Conservation (phyloP, 2,888 invertebrate species). For the Kryphioiulus occultus region DNA sequence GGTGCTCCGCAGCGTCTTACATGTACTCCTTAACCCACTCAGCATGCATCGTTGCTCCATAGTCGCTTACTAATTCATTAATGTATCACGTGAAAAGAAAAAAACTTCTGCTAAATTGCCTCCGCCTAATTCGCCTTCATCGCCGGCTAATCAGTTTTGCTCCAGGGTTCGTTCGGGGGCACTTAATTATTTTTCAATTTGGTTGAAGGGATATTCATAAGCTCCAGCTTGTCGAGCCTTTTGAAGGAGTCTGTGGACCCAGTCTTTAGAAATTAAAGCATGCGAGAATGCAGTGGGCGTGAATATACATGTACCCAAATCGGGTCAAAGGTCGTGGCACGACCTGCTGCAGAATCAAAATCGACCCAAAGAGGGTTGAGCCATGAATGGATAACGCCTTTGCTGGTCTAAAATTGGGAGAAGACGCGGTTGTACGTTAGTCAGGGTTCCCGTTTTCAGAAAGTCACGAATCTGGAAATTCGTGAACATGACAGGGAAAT, state of each 20-base stretch:
- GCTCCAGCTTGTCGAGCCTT: neutral
- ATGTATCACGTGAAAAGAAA: neutral
- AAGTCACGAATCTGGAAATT: no score
- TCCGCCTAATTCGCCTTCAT: constrained; percentile 6
- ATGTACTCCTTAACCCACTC: neutral
- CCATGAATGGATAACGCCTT: no score
- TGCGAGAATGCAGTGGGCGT: no score
- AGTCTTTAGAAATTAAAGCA: neutral
- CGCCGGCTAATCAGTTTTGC: constrained; percentile 16
- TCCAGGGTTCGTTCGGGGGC: neutral
- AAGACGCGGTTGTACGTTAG: no score
- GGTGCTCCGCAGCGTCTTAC: neutral
- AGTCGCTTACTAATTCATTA: constrained; percentile 3
- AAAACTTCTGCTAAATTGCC: neutral
- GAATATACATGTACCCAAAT: no score
- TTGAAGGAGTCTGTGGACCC: neutral
- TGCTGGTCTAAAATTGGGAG: no score
- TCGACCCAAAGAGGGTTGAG: no score
- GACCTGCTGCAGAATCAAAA: no score
- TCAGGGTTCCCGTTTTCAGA: no score
- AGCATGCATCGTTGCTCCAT: neutral
- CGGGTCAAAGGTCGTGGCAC: neutral
- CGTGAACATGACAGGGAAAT: no score
- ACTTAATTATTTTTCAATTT: constrained; percentile 35
- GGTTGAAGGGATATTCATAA: neutral